Conservation (phyloP, 1,140 invertebrate genomes). For the Drosophila tropicalis region DNA sequence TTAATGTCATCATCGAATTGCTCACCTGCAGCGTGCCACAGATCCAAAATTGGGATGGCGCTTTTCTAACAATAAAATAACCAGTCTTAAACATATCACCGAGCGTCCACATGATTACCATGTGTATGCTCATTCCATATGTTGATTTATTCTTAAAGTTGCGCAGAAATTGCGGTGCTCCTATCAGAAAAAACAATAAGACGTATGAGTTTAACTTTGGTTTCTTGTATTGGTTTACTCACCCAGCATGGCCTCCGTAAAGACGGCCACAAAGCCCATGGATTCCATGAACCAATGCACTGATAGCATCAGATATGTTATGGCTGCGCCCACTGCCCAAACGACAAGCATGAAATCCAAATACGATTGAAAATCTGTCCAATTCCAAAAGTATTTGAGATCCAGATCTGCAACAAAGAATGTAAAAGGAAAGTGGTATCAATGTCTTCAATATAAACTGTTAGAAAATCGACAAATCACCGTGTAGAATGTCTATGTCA, state of each 20-base stretch:
- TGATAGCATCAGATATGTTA: slow-evolving; percentile 95
- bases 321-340: slow-evolving; percentile 90
- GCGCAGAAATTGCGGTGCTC: slow-evolving; percentile 92
- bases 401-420: slow-evolving; percentile 90
- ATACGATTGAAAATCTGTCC: slow-evolving; percentile 99
- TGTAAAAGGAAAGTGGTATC: neutral
- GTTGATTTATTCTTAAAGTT: slow-evolving; percentile 94
- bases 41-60: slow-evolving; percentile 97
- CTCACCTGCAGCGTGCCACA: slow-evolving; percentile 96
- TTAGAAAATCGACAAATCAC: slow-evolving; percentile 1
- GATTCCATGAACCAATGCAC: slow-evolving; percentile 92
- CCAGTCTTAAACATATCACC: slow-evolving; percentile 98
- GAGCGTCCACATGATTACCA: slow-evolving; percentile 98
- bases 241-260: slow-evolving; percentile 98
- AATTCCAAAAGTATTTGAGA: slow-evolving; percentile 97
- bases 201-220: neutral
- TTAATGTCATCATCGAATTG: slow-evolving; percentile 35
- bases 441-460: neutral
- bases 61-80: slow-evolving; percentile 95
- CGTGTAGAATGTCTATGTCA: too few species aligned
- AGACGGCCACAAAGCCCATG: slow-evolving; percentile 96
- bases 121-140: slow-evolving; percentile 89
- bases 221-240: neutral
- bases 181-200: slow-evolving; percentile 71
- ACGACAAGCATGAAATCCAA: slow-evolving; percentile 96